phyloP scores from a whole-genome alignment of 2,888 invertebrate species.

The Patella depressa region DNA sequence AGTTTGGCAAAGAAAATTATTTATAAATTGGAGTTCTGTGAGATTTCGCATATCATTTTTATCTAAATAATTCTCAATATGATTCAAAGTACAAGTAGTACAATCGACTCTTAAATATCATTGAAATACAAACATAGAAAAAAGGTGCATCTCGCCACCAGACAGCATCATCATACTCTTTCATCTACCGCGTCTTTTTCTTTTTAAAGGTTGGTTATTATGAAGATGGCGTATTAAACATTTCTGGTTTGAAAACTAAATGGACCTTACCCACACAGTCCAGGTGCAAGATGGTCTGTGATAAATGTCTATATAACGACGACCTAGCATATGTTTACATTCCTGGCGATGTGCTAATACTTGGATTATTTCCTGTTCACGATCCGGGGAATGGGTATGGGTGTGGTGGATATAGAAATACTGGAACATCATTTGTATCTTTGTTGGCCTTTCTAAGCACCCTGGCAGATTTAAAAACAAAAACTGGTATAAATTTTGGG shows the following conservation, averaged over 20 bases:
- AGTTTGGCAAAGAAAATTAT: too few relatives aligned
- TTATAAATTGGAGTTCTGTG: too few relatives aligned
- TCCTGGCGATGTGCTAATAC: slow-evolving; percentile 45
- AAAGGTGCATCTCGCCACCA: too few relatives aligned
- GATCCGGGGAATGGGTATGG: slow-evolving; percentile 30
- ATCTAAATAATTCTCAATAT: too few relatives aligned
- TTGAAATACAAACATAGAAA: too few relatives aligned
- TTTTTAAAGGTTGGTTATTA: slow-evolving; percentile 17
- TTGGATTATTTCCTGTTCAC: slow-evolving; percentile 50
- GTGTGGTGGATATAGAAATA: slow-evolving; percentile 27
- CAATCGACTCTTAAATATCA: too few relatives aligned
- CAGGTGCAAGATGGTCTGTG: slow-evolving; percentile 35
- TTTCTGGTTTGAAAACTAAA: background rate
- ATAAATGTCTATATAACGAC: slow-evolving; percentile 37
- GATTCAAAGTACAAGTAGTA: too few relatives aligned
- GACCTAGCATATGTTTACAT: slow-evolving; percentile 40
- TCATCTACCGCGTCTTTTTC: background rate
- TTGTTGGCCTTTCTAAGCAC: slow-evolving; percentile 14
- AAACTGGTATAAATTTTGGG: slow-evolving; percentile 22
- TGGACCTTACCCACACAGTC: slow-evolving; percentile 22
- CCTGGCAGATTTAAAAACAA: background rate
- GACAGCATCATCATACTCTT: too few relatives aligned
- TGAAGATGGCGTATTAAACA: slow-evolving; percentile 3
- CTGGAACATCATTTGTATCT: slow-evolving; percentile 25
- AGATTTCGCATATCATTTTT: too few relatives aligned